Conservation (phyloP, 2,797 vertebrate genomes). For the Cynopterus sphinx region DNA sequence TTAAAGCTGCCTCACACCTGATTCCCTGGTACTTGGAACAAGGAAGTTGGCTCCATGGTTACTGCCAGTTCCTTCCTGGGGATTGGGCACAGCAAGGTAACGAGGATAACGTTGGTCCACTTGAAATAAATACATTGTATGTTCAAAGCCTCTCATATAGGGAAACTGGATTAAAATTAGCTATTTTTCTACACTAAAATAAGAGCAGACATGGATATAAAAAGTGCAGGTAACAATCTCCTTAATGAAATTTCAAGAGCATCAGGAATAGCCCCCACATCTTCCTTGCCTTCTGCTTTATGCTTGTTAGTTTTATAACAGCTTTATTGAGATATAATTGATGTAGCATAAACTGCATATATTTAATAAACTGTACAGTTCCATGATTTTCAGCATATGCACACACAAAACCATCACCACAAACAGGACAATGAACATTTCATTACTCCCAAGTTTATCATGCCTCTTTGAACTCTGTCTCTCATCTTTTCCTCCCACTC, state of each 20-base stretch:
- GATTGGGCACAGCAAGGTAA: background rate
- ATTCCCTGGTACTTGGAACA: background rate
- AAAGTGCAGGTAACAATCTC: background rate
- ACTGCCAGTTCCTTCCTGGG: background rate
- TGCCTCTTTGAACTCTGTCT: too few relatives aligned
- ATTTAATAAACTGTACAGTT: background rate
- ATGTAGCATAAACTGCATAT: background rate
- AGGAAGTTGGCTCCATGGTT: background rate
- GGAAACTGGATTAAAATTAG: background rate
- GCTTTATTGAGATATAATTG: background rate
- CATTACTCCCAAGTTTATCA: background rate
- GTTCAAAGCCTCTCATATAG: background rate
- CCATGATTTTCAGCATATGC: background rate
- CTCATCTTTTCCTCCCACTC: background rate
- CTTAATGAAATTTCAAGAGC: conserved; percentile 8
- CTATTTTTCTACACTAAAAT: background rate
- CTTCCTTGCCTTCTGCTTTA: background rate
- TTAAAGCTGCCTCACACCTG: background rate
- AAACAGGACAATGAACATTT: background rate
- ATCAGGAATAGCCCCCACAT: background rate
- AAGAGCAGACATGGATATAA: background rate
- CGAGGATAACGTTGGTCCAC: background rate
- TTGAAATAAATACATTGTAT: background rate
- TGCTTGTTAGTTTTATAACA: background rate
- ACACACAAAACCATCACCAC: background rate